A percentile compares a stretch with the other conserved stretches of the same genome.
Conservation (phyloP, 2,888 invertebrate species). For the Ceramica pisi region DNA sequence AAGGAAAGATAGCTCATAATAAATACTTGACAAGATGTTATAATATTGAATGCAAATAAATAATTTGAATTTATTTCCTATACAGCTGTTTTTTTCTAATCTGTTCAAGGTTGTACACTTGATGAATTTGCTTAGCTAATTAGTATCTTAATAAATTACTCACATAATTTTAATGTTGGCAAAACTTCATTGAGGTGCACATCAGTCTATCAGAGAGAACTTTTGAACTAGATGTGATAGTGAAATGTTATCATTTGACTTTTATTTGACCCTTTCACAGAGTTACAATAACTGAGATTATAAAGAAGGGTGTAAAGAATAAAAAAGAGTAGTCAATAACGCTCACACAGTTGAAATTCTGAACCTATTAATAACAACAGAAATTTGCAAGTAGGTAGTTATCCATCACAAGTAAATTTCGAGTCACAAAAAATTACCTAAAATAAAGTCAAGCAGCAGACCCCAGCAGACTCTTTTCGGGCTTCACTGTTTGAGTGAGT, state of each 20-base stretch:
- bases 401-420: background rate
- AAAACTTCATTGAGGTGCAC: background rate
- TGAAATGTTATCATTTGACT: conserved; percentile 39
- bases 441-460: background rate
- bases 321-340: background rate
- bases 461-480: no score
- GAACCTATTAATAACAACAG: background rate
- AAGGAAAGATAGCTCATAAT: background rate
- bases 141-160: conserved; percentile 10
- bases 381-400: no score
- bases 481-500: background rate
- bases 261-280: conserved; percentile 46
- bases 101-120: background rate
- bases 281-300: conserved; percentile 12
- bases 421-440: background rate
- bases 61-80: conserved; percentile 7
- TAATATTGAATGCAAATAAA: background rate
- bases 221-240: conserved; percentile 44
- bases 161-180: background rate
- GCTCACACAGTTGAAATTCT: no score
- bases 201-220: conserved; percentile 5
- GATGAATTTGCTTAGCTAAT: background rate
- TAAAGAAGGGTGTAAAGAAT: background rate
- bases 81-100: background rate
- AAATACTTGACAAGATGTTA: background rate